Base-by-base conservation (phyloP, 2,113 vertebrate genomes). In the Steatornis caripensis region DNA sequence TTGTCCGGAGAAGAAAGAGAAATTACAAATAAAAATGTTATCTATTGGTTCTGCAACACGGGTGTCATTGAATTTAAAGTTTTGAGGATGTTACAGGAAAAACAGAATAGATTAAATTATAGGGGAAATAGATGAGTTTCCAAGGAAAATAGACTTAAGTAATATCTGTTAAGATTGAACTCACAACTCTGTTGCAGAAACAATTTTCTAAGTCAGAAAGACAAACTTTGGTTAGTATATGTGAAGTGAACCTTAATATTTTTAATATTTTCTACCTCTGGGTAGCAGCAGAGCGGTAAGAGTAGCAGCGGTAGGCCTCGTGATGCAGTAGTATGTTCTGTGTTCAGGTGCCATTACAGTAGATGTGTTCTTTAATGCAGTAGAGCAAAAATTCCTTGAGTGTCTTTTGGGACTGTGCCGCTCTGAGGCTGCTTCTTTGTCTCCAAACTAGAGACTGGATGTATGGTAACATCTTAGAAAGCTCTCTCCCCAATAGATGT, bases 291-390 rank as follows among this genome's bases (percentile, higher is more conserved):
- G 15, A 74, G 37, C 0, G 1, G 2, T 34, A 55, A 43, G 5
- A 54, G 18, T 23, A 58, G 36, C 54, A 60, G 74, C 46, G 53
- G 34, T 36, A 75, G 32, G 23, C 34, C 29, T 39, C 8, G 36
- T 0, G 2, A 7, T 79, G 22, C 43, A 43, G 20, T 34, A 24
- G 23, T 23, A 15, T 60, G 51, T 57, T 45, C 45, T 8, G 0
- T 46, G n/a, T 55, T 85, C 36, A 66, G 27, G 6, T 77, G 69
- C 37, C 19, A 11, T 57, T 61, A n/a, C 49, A 24, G 6, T 41
- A 34, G 20, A 14, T n/a, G 3, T 30, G 36, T 49, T 69, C 32
- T 64, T 80, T 53, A 66, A 46, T 36, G 9, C 27, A 18, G 26
- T 7, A 53, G 41, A 78, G 11, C 15, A 62, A 11, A 70, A 66